Percentiles rank a stretch among this genome's conserved stretches.
These are phyloP conservation scores for Ptilodon capucinus DNA, from an alignment of 2,888 invertebrate species.

Conservation along the genomic window DNA sequence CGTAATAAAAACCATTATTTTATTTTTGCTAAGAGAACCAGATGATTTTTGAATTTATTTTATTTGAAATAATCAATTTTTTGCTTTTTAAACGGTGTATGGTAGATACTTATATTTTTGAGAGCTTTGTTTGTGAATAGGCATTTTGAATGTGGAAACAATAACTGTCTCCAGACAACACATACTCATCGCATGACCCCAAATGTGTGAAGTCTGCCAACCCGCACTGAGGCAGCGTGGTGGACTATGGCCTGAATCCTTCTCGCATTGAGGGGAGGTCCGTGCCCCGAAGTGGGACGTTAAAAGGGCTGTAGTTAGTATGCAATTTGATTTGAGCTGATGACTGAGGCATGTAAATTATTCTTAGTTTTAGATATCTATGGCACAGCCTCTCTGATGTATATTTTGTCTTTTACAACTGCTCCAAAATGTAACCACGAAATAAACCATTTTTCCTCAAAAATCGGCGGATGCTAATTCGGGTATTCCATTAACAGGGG, in stretches of 20 bases:
- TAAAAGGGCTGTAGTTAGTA: too few species aligned
- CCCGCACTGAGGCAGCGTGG: too few species aligned
- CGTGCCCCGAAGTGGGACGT: too few species aligned
- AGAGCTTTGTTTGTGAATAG: neutral
- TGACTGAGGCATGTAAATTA: too few species aligned
- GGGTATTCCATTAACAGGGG: conserved; percentile 1
- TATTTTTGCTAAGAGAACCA: neutral
- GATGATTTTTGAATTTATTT: neutral
- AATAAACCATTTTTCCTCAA: neutral
- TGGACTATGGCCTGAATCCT: too few species aligned
- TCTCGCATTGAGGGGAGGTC: too few species aligned
- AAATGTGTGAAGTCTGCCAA: too few species aligned
- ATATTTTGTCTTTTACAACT: neutral
- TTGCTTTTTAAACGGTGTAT: neutral
- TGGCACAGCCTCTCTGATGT: too few species aligned
- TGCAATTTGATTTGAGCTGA: too few species aligned
- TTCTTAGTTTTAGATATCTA: too few species aligned
- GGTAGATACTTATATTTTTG: neutral
- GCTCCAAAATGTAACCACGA: neutral
- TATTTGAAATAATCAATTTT: neutral
- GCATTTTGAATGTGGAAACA: neutral
- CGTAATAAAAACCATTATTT: neutral
- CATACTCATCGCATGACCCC: too few species aligned
- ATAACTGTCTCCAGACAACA: too few species aligned
- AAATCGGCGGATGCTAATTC: neutral